Conservation (phyloP, 2,797 vertebrate genomes). For the Leptoclinus maculatus region DNA sequence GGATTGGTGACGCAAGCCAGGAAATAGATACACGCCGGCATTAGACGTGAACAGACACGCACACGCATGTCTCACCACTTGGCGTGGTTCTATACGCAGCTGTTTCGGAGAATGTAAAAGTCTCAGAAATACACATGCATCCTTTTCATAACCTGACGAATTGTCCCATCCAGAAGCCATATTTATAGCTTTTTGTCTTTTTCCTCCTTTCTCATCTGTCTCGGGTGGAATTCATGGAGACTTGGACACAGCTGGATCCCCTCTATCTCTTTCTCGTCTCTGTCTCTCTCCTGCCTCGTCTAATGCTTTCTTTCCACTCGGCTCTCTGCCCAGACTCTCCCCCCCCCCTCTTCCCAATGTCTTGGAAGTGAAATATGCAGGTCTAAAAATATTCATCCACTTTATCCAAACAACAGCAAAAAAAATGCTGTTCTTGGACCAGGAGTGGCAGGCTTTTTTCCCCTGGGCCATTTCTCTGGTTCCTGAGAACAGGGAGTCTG, state of each 20-base stretch:
- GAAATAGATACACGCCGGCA: constrained; percentile 36
- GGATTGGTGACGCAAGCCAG: constrained; percentile 38
- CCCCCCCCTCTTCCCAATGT: constrained; percentile 50
- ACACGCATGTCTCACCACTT: constrained; percentile 15
- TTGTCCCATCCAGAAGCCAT: constrained; percentile 41
- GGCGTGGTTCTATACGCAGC: constrained; percentile 2
- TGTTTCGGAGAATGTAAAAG: constrained; percentile 17
- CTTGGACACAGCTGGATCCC: constrained; percentile 76
- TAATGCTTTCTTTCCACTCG: constrained; percentile 83
- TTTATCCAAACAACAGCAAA: constrained; percentile 79
- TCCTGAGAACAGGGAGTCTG: constrained; percentile 70
- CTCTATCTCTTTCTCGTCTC: constrained; percentile 54
- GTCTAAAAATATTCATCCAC: constrained; percentile 86
- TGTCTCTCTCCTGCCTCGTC: constrained; percentile 60
- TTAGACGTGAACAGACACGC: constrained; percentile 22
- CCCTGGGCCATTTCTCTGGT: constrained; percentile 52
- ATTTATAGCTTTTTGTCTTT: constrained; percentile 62
- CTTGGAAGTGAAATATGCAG: constrained; percentile 80
- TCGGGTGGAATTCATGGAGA: constrained; percentile 65
- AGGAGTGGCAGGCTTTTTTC: constrained; percentile 49
- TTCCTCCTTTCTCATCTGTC: constrained; percentile 53
- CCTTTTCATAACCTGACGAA: constrained; percentile 54
- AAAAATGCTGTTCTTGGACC: constrained; percentile 80
- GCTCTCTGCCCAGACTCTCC: constrained; percentile 77
- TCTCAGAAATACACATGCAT: background rate